Evolutionary conservation across 2,113 vertebrate genomes (phyloP).

Genomic region (Thinocorus orbignyianus): DNA sequence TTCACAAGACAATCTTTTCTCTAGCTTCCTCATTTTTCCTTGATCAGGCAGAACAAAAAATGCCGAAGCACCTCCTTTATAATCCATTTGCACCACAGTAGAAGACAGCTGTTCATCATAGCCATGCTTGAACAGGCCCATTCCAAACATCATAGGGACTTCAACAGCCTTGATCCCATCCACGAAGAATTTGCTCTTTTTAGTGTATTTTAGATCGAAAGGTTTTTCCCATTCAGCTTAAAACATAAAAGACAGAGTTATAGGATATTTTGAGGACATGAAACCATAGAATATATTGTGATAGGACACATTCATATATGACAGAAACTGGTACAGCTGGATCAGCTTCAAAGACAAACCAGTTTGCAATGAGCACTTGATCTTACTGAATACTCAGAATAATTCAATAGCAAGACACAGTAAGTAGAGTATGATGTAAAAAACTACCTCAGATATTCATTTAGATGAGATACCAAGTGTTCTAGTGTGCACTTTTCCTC

Average conservation of each 20-base stretch:
- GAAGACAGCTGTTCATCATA: slow-evolving; percentile 70
- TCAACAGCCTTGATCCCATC: slow-evolving; percentile 26
- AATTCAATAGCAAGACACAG: neutral
- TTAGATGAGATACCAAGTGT: neutral
- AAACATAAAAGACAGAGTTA: slow-evolving; percentile 43
- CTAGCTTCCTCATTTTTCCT: slow-evolving; percentile 78
- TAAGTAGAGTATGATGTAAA: neutral
- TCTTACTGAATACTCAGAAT: neutral
- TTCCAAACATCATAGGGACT: slow-evolving; percentile 62
- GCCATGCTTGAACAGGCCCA: slow-evolving; percentile 47
- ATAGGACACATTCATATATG: neutral
- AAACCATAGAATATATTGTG: neutral
- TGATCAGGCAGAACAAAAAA: slow-evolving; percentile 83
- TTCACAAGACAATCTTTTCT: slow-evolving; percentile 63
- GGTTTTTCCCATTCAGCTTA: slow-evolving; percentile 68
- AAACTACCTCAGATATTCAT: neutral
- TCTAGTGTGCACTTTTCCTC: neutral
- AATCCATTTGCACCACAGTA: slow-evolving; percentile 81
- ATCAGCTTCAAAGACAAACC: neutral
- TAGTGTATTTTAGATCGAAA: slow-evolving; percentile 58
- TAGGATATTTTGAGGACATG: neutral
- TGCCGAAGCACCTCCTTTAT: slow-evolving; percentile 84
- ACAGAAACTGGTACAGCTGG: neutral
- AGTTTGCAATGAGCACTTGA: neutral
- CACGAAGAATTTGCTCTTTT: slow-evolving; percentile 55